These are phyloP conservation scores for Octodon degus DNA, from an alignment of 2,113 vertebrate genomes.

Conservation along the genomic window DNA sequence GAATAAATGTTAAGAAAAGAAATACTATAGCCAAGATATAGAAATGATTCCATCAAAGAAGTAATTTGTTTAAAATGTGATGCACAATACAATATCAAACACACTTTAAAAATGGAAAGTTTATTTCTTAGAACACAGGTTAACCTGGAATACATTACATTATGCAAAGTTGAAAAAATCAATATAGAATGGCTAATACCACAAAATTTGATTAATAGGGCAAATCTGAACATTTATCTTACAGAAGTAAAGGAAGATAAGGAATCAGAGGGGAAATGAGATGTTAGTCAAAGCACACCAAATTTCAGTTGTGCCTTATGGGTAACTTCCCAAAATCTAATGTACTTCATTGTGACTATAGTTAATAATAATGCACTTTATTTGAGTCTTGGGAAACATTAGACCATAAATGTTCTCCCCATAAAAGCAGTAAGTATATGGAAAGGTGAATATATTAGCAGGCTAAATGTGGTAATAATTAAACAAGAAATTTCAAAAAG, in stretches of 20 bases:
- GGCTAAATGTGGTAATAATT: too few relatives aligned
- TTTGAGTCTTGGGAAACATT: too few relatives aligned
- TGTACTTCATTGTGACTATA: neutral
- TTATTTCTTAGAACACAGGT: neutral
- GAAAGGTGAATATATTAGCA: too few relatives aligned
- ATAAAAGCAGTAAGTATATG: too few relatives aligned
- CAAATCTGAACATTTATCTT: neutral
- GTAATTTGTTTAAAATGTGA: neutral
- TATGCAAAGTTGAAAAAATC: neutral
- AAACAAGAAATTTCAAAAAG: too few relatives aligned
- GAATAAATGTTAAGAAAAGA: too few relatives aligned
- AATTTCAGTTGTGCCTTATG: neutral
- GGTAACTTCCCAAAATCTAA: neutral
- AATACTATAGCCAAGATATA: neutral
- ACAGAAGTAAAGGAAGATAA: neutral
- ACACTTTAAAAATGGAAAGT: neutral
- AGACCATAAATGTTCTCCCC: too few relatives aligned
- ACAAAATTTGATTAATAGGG: neutral
- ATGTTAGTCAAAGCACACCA: neutral
- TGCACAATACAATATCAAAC: neutral
- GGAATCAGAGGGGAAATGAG: neutral
- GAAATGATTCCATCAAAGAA: neutral
- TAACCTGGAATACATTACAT: neutral
- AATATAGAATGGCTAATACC: neutral
- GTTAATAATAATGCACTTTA: too few relatives aligned